These are phyloP conservation scores for Trichosurus vulpecula DNA, from an alignment of 2,797 vertebrate species.

Conservation along the genomic window DNA sequence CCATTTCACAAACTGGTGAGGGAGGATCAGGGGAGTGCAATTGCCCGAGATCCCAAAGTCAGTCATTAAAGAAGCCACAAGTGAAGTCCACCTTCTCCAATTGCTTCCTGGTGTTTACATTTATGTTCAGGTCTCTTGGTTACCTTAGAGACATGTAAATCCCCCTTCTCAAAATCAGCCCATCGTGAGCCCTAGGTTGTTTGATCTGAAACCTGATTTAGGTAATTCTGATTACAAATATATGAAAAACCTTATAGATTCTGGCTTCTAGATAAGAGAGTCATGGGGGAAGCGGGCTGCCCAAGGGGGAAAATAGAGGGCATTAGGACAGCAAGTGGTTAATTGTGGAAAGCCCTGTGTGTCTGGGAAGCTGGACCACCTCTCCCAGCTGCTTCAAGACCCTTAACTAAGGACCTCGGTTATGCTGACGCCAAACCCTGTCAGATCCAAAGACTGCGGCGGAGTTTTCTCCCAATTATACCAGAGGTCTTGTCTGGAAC, in stretches of 20 bases:
- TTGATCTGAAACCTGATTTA: background rate
- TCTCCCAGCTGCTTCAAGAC: background rate
- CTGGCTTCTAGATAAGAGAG: background rate
- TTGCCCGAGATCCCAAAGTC: background rate
- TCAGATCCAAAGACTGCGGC: background rate
- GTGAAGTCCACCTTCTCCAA: background rate
- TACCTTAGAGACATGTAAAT: background rate
- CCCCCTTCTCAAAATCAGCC: background rate
- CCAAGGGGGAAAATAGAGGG: background rate
- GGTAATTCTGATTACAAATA: background rate
- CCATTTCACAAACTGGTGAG: background rate
- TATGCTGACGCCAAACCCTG: background rate
- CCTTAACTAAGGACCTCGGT: background rate
- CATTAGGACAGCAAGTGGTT: background rate
- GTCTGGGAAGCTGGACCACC: background rate
- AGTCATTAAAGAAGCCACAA: background rate
- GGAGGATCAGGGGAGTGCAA: background rate
- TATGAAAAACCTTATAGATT: background rate
- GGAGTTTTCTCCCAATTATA: background rate
- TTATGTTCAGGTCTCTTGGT: background rate
- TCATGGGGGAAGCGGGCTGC: background rate
- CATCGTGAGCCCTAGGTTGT: background rate
- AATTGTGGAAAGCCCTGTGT: background rate
- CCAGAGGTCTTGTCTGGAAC: too few species aligned
- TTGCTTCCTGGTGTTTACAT: background rate